A percentile compares a stretch with the other conserved stretches of the same genome.
Conservation (phyloP, 2,888 invertebrate genomes). For the Drosophila quinaria region DNA sequence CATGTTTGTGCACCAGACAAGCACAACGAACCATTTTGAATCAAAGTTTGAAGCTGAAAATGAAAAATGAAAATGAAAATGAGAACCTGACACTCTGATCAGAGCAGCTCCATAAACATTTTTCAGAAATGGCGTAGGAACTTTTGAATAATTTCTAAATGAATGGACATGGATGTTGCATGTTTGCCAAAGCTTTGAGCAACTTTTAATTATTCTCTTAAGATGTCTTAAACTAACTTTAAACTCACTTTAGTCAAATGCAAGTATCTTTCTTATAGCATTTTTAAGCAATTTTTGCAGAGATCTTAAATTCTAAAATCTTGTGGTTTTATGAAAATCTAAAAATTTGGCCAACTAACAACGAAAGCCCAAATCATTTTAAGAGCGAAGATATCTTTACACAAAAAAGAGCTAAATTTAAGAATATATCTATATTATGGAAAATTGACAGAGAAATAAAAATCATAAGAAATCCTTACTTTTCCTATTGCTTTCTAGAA, state of each 20-base stretch:
- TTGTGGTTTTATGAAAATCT: too few relatives aligned
- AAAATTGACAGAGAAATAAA: too few relatives aligned
- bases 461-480: too few relatives aligned
- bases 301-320: too few relatives aligned
- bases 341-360: too few relatives aligned
- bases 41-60: constrained; percentile 42
- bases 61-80: constrained; percentile 15
- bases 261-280: too few relatives aligned
- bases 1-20: constrained; percentile 63
- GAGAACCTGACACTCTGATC: constrained; percentile 17
- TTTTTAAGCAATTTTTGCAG: too few relatives aligned
- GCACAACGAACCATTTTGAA: constrained; percentile 48
- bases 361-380: too few relatives aligned
- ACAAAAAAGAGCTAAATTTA: too few relatives aligned
- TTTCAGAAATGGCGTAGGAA: constrained; percentile 1
- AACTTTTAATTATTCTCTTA: background rate
- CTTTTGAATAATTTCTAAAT: constrained; percentile 11
- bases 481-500: too few relatives aligned
- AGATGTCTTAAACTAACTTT: background rate
- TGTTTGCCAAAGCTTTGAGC: background rate
- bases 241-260: background rate
- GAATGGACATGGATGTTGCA: constrained; percentile 1
- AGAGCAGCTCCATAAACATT: background rate
- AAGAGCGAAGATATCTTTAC: too few relatives aligned
- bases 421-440: too few relatives aligned